Percentiles rank a stretch among this genome's conserved stretches.
Conservation (phyloP, 2,888 invertebrate genomes). For the Lamproptera curius region DNA sequence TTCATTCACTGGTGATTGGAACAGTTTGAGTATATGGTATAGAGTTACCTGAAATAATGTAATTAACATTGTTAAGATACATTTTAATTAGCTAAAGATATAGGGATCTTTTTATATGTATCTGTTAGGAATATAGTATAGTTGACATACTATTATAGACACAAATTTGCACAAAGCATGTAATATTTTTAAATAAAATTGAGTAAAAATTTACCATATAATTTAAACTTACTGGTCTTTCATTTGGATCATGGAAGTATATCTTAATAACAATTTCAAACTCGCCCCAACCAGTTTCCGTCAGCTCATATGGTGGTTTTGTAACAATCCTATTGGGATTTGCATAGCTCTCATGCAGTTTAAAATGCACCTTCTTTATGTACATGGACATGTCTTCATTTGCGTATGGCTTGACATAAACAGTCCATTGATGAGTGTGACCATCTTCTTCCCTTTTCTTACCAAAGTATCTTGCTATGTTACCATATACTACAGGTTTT, state of each 20-base stretch:
- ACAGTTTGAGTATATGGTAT: constrained; percentile 96
- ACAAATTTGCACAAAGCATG: no score
- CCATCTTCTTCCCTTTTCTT: constrained; percentile 98
- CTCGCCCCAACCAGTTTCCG: constrained; percentile 99
- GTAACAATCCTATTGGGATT: constrained; percentile 96
- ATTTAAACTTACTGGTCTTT: constrained; percentile 87
- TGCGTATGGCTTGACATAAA: constrained; percentile 94
- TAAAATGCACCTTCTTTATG: constrained; percentile 97
- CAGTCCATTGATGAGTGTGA: constrained; percentile 99
- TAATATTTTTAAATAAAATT: no score
- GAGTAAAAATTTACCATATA: no score
- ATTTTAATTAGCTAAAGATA: no score
- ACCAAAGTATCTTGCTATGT: constrained; percentile 96
- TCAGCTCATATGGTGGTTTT: constrained; percentile 97
- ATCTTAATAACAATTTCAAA: constrained; percentile 99
- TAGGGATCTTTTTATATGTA: no score
- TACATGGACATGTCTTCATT: constrained; percentile 96
- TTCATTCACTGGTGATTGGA: constrained; percentile 85
- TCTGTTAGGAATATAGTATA: no score
- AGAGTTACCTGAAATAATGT: constrained; percentile 87
- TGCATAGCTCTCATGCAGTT: constrained; percentile 97
- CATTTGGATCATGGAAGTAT: constrained; percentile 97
- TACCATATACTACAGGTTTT: constrained; percentile 98
- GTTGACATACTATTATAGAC: no score
- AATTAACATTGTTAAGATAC: neutral